Evolutionary conservation across 2,113 vertebrate genomes (phyloP), one percentile per base, ranked within the genome.

Genomic region (Leptobrachium leishanense): DNA sequence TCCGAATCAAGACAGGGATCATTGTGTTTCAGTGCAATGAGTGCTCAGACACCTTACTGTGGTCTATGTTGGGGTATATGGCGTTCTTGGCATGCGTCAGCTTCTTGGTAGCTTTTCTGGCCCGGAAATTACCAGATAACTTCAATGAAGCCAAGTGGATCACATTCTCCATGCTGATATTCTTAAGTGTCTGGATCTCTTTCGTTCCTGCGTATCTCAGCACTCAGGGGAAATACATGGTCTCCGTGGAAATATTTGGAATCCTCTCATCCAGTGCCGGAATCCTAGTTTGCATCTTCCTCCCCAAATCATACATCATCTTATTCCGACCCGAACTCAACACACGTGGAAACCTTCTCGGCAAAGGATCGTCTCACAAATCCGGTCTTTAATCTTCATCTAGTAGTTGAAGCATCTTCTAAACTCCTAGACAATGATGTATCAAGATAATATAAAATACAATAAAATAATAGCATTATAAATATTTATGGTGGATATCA

Each of bases 151-250:
- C 69, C 46, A 53, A 72, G 44, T 54, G 44, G 42, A 72, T 72
- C 20, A 54, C 20, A 6, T 72, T 72, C 20, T 44, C 42, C 53
- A 72, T 72, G 2, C 0, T 72, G 2, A 13, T 72, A 11, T 72
- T 72, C 69, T 6, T 12, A 2, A 53, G 69, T 12, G 69, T 72
- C 8, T 72, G 81, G 81, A 46, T 82, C n/a, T 73, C 75, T 8
- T 82, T 82, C 46, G 66, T 77, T 41, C 81, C 81, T 10, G 81
- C 81, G 31, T 73, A 82, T 31, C 46, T 72, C 39, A 77, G 75
- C 59, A 82, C 63, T 57, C 42, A 71, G n/a, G 68, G 68, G 1
- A 71, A 71, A 50, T 50, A 71, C 46, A 71, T 71, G 68, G 68
- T 71, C 8, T 40, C 68, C 31, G 68, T 71, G 43, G 68, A 71